These are phyloP conservation scores for Ophion ventricosus DNA, from an alignment of 2,888 invertebrate species.

Conservation along the genomic window DNA sequence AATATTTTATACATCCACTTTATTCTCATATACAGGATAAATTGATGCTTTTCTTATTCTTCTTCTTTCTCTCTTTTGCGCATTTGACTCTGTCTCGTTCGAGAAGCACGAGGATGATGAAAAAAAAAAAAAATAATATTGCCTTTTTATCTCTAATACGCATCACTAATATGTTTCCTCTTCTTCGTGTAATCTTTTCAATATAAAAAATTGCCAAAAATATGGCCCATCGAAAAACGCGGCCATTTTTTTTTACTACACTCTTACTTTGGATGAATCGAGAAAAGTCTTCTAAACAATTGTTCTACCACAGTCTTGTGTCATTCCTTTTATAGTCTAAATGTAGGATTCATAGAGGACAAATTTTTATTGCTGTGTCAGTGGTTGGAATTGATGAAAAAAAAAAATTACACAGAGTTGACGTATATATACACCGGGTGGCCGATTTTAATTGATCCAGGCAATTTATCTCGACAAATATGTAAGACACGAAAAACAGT, in stretches of 20 bases:
- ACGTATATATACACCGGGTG: constrained; percentile 5
- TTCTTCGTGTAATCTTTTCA: constrained; percentile 46
- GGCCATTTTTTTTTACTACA: background rate
- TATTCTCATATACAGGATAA: constrained; percentile 47
- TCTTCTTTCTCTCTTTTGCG: constrained; percentile 1
- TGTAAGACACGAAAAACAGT: background rate
- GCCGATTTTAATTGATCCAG: background rate
- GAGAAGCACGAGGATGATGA: constrained; percentile 42
- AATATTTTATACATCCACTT: constrained; percentile 46
- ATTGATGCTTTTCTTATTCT: background rate
- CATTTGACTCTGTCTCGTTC: constrained; percentile 39
- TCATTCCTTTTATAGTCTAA: constrained; percentile 40
- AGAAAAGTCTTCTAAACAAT: constrained; percentile 52
- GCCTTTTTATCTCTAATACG: constrained; percentile 16
- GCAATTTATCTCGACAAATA: background rate
- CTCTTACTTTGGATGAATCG: constrained; percentile 4
- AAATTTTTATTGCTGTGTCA: constrained; percentile 51
- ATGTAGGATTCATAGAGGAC: constrained; percentile 33
- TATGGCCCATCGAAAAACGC: constrained; percentile 65
- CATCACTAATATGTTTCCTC: background rate
- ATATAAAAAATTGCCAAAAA: constrained; percentile 76
- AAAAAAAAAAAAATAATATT: constrained; percentile 21
- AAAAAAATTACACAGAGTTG: background rate
- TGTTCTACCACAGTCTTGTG: constrained; percentile 55
- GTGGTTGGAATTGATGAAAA: constrained; percentile 17